phyloP scores from a whole-genome alignment of 1,140 invertebrate genomes.

The Episyrphus balteatus region DNA sequence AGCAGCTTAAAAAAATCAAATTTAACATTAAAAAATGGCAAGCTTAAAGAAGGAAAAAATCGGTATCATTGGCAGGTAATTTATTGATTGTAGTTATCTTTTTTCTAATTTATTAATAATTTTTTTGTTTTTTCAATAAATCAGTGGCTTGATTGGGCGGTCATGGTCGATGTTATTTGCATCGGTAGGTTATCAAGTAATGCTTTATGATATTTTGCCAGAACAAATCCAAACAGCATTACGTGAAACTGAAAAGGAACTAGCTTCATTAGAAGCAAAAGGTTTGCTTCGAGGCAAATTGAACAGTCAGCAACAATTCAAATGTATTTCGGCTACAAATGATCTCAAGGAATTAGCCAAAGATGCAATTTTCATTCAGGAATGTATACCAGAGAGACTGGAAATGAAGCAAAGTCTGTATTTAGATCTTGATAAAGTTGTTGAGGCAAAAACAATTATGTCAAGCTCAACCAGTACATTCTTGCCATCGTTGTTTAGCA shows the following conservation, averaged over 20 bases:
- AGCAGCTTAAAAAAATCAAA: too few relatives aligned
- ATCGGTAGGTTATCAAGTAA: conserved; percentile 77
- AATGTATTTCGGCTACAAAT: conserved; percentile 60
- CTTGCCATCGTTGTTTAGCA: conserved; percentile 72
- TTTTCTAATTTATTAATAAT: not conserved
- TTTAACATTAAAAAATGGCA: conserved; percentile 8
- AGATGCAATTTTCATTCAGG: conserved; percentile 67
- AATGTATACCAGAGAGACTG: conserved; percentile 85
- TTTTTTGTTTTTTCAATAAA: conserved; percentile 16
- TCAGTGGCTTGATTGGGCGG: conserved; percentile 84
- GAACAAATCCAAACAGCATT: conserved; percentile 64
- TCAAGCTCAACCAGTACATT: conserved; percentile 89
- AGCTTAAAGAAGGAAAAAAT: conserved; percentile 42
- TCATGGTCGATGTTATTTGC: conserved; percentile 96
- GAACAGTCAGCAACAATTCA: conserved; percentile 59
- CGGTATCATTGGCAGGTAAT: conserved; percentile 54
- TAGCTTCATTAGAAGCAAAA: conserved; percentile 56
- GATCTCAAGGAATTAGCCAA: conserved; percentile 54
- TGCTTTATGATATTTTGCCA: conserved; percentile 69
- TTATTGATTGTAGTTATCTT: conserved; percentile 3
- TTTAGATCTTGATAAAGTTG: conserved; percentile 60
- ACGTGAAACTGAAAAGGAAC: conserved; percentile 58
- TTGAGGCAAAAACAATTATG: conserved; percentile 61
- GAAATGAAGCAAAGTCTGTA: conserved; percentile 77
- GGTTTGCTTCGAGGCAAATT: conserved; percentile 63